Evolutionary conservation across 2,888 invertebrate species (phyloP), one percentile per base, ranked within the genome.

Genomic region (Listrodromus nycthemerus): DNA sequence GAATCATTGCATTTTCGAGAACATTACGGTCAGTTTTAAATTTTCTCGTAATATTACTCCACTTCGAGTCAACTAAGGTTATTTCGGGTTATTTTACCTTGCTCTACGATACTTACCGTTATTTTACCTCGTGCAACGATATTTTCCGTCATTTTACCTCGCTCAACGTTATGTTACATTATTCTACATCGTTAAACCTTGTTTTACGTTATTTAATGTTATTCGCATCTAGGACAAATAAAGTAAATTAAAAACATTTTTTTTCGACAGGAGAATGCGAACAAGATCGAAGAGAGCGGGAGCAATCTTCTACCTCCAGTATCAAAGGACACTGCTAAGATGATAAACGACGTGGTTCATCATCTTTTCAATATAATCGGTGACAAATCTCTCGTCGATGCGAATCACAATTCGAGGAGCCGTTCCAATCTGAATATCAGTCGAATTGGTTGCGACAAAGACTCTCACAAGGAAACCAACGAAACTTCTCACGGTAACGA

Each of bases 231-330:
- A 16, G 41, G 16, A 45, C 16, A 3, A 16, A 45, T 16, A 41
- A 52, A 16, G 52, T 24, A 41, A 67, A n/a, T n/a, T n/a, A n/a
- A n/a, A n/a, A n/a, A n/a, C n/a, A n/a, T n/a, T 63, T 50, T 50
- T 30, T 50, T 65, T 71, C 61, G 58, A 13, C 77, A 91, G 91
- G 89, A 91, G 58, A 90, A 84, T 69, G 84, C 89, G 3, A 90
- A 90, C 27, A 90, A 89, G 80, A 83, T 91, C 10, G 91, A 90
- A 73, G 90, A 92, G 86, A 90, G 91, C 1, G 91, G 92, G 55
- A 92, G 91, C 71, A 92, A 89, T 82, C 84, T 92, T 41, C 67
- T 92, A 27, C 92, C 92, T 3, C 55, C 45, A n/a, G 74, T 92
- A 4, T 86, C 91, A 2, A 91, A 91, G 76, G 91, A 90, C 37